These are phyloP conservation scores for Discoglossus pictus DNA, from an alignment of 2,797 vertebrate genomes.

Conservation along the genomic window DNA sequence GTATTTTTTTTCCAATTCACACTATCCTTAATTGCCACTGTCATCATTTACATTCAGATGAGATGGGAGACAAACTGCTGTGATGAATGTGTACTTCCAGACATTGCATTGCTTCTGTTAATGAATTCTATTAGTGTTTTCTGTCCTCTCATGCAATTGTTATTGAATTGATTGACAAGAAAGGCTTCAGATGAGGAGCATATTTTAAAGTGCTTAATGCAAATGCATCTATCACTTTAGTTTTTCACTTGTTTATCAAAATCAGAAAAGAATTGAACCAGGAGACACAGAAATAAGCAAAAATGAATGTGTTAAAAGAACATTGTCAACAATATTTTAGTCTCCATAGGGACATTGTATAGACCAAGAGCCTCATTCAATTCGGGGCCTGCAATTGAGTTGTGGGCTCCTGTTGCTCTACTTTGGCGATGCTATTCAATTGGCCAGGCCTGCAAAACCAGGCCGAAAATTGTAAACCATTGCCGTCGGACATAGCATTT, in stretches of 20 bases:
- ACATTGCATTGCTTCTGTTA: conserved; percentile 27
- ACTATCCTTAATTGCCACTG: conserved; percentile 38
- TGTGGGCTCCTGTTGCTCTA: no score
- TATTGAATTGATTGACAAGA: conserved; percentile 41
- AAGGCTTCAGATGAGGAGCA: conserved; percentile 15
- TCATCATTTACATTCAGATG: conserved; percentile 48
- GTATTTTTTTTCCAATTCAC: conserved; percentile 40
- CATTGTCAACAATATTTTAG: not conserved
- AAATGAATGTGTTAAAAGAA: not conserved
- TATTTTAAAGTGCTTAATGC: conserved; percentile 36
- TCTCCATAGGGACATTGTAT: not conserved
- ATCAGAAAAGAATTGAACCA: conserved; percentile 7
- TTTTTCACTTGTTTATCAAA: conserved; percentile 11
- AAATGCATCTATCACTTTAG: conserved; percentile 29
- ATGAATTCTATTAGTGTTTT: conserved; percentile 43
- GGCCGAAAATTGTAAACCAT: no score
- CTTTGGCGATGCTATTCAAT: no score
- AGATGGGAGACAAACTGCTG: conserved; percentile 24
- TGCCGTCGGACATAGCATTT: no score
- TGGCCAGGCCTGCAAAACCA: no score
- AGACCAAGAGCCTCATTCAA: no score
- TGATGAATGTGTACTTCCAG: conserved; percentile 32
- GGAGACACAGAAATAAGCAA: not conserved
- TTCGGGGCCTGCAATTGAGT: no score
- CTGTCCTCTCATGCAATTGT: conserved; percentile 37